Base-by-base conservation (phyloP, 1,140 invertebrate genomes). In the Polyergus mexicanus region DNA sequence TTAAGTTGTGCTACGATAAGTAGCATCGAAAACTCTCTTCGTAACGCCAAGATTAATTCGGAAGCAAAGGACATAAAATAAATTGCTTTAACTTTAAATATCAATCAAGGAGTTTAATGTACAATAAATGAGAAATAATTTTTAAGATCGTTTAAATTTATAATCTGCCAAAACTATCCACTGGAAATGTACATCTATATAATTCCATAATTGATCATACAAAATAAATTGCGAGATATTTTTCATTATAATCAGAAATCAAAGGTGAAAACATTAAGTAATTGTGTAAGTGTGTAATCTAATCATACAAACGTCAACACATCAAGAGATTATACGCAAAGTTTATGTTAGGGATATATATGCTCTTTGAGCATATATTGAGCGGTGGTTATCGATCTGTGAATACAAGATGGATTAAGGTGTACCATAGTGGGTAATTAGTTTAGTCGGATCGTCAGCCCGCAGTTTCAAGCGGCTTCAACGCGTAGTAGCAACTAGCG, bases 381-480 rank as follows among this genome's bases (percentile, higher is more conserved):
- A n/a, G n/a, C 13, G 44, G 44, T 51, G 65, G 56, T 88, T 88
- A 83, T 88, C 54, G 84, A 88, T 83, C 71, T 47, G 22, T 56
- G 51, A 85, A 63, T 76, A 47, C 28, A 56, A 58, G 41, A 47
- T 86, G 65, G 71, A 88, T 89, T 89, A 89, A 41, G 84, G 84
- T 81, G 25, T 65, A 76, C 83, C 87, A n/a, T 88, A 62, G 69
- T 86, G 68, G 81, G 75, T 81, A 89, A 88, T 89, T 89, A 89
- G 84, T 71, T 72, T 75, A 68, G 86, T 88, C 69, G 68, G 72
- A 71, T 75, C 87, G 84, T 72, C 87, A 86, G 68, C 41, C 76
- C 56, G 65, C 62, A 71, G 84, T 88, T 83, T 65, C 58, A 35
- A 81, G 58, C 51, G 32, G 76, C 84, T 88, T 86, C 86, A 86